Conservation (phyloP, 1,140 invertebrate genomes). For the Orussus abietinus region DNA sequence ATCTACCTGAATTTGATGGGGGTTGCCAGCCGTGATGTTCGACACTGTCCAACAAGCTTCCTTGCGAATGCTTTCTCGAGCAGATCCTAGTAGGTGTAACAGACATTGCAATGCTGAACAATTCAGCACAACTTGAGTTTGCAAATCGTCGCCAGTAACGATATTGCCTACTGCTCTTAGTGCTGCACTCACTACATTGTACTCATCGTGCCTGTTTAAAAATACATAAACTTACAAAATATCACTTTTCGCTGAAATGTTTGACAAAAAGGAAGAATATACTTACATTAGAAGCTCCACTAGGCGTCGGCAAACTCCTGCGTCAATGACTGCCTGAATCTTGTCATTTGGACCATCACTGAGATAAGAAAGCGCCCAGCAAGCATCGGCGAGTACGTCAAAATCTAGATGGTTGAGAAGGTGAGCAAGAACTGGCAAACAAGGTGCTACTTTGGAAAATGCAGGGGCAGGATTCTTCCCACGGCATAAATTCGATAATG, state of each 20-base stretch:
- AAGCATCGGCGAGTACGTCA: conserved; percentile 91
- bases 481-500: conserved; percentile 91
- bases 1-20: conserved; percentile 81
- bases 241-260: too few species aligned
- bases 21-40: conserved; percentile 96
- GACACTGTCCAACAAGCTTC: conserved; percentile 98
- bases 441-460: conserved; percentile 80
- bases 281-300: conserved; percentile 90
- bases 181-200: conserved; percentile 92
- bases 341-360: conserved; percentile 97
- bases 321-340: conserved; percentile 96
- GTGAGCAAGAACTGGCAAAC: conserved; percentile 81
- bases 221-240: conserved; percentile 13
- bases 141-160: conserved; percentile 95
- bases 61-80: conserved; percentile 86
- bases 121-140: conserved; percentile 93
- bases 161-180: conserved; percentile 95
- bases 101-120: conserved; percentile 86
- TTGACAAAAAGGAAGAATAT: conserved; percentile 14
- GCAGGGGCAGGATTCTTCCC: conserved; percentile 96
- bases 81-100: conserved; percentile 71
- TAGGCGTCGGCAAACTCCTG: conserved; percentile 88
- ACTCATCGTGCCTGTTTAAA: conserved; percentile 72
- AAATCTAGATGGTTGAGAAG: conserved; percentile 85
- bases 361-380: conserved; percentile 83